Conservation (phyloP, 2,113 vertebrate genomes). For the Tautogolabrus adspersus region DNA sequence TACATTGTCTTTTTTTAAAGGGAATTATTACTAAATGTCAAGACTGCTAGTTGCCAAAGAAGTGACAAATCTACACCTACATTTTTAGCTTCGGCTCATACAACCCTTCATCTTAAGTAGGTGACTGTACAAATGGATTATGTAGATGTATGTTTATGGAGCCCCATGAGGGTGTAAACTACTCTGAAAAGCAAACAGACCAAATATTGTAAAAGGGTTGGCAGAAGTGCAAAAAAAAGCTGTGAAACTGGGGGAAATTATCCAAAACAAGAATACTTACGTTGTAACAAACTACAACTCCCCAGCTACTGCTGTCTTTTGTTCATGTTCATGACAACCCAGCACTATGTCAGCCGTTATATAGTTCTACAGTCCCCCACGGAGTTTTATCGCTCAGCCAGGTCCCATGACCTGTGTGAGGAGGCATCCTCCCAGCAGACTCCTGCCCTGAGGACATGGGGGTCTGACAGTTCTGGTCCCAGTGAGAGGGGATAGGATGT, state of each 20-base stretch:
- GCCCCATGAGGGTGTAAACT: conserved; percentile 21
- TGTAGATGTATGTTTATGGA: conserved; percentile 38
- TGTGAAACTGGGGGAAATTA: conserved; percentile 36
- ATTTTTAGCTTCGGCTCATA: conserved; percentile 21
- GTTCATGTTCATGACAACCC: conserved; percentile 34
- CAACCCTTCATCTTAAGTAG: conserved; percentile 33
- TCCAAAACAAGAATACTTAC: conserved; percentile 40
- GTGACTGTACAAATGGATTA: conserved; percentile 44
- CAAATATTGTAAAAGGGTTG: conserved; percentile 29
- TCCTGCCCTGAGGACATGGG: background rate
- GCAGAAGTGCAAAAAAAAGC: conserved; percentile 14
- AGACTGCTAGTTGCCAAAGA: conserved; percentile 25
- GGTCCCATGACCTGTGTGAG: conserved; percentile 27
- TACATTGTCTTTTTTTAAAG: conserved; percentile 23
- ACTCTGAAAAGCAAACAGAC: conserved; percentile 43
- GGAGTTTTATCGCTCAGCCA: conserved; percentile 35
- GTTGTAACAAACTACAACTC: conserved; percentile 47
- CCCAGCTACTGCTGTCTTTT: conserved; percentile 18
- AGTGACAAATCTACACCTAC: conserved; percentile 30
- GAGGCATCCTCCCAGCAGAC: conserved; percentile 30
- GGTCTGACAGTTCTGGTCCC: conserved; percentile 20
- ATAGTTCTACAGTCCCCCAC: conserved; percentile 25
- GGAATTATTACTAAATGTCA: conserved; percentile 36
- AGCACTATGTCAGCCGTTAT: conserved; percentile 18
- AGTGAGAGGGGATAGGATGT: conserved; percentile 21